phyloP scores from a whole-genome alignment of 2,888 invertebrate species.

The Chaitophorus viminalis region DNA sequence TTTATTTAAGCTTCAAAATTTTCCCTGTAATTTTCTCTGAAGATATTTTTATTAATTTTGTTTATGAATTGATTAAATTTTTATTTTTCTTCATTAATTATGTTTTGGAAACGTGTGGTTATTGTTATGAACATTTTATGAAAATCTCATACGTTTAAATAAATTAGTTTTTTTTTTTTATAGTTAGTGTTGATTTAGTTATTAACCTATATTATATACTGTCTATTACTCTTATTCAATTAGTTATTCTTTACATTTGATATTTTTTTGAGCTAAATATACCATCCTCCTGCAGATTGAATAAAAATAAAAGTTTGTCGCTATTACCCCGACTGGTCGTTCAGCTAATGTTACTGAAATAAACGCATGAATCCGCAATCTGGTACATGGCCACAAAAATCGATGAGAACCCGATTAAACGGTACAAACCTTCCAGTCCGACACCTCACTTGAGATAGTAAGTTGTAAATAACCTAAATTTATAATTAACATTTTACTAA shows the following conservation, averaged over 20 bases:
- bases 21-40: too few relatives aligned
- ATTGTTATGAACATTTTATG: background rate
- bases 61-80: background rate
- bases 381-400: slow-evolving; percentile 62
- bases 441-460: slow-evolving; percentile 61
- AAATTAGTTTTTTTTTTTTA: background rate
- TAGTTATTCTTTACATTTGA: slow-evolving; percentile 43
- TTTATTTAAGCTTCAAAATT: too few relatives aligned
- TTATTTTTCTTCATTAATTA: background rate
- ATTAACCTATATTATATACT: background rate
- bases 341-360: slow-evolving; percentile 57
- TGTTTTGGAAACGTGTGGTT: background rate
- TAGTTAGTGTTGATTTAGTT: background rate
- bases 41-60: background rate
- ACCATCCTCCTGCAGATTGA: slow-evolving; percentile 59
- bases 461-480: slow-evolving; percentile 61
- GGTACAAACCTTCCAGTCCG: slow-evolving; percentile 61
- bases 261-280: slow-evolving; percentile 51
- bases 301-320: slow-evolving; percentile 53
- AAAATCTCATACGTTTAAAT: too few relatives aligned
- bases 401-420: slow-evolving; percentile 62
- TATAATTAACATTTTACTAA: slow-evolving; percentile 47
- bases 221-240: background rate
- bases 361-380: slow-evolving; percentile 61
- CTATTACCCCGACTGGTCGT: slow-evolving; percentile 46